Conservation (phyloP, 2,888 invertebrate genomes). For the Acleris literana region DNA sequence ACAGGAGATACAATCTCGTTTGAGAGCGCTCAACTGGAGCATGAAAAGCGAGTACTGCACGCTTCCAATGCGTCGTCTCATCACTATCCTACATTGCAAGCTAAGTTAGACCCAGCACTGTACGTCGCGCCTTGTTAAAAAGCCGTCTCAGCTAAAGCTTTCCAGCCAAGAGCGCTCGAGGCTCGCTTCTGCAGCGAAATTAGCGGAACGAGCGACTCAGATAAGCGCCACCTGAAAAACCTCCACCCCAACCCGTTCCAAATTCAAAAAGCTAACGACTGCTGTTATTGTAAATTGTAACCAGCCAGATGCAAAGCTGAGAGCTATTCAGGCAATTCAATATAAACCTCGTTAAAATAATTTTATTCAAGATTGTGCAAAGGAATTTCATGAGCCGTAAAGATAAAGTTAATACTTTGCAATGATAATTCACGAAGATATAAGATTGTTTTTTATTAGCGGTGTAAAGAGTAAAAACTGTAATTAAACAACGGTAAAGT, state of each 20-base stretch:
- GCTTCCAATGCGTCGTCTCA: no score
- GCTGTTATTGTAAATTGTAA: constrained; percentile 29
- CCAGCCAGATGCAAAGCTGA: constrained; percentile 17
- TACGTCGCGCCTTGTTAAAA: constrained; percentile 22
- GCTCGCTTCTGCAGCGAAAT: constrained; percentile 42
- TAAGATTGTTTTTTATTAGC: constrained; percentile 10
- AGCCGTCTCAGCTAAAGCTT: constrained; percentile 41
- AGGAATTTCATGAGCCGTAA: constrained; percentile 17
- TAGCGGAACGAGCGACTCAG: constrained; percentile 39
- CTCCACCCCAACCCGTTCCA: constrained; percentile 1
- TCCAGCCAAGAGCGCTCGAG: constrained; percentile 40
- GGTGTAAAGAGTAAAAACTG: constrained; percentile 7
- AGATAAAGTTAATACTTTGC: constrained; percentile 26
- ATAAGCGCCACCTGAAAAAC: constrained; percentile 33
- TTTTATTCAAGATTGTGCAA: constrained; percentile 26
- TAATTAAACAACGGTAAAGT: constrained; percentile 7
- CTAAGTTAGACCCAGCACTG: constrained; percentile 2
- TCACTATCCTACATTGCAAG: no score
- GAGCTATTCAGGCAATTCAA: constrained; percentile 18
- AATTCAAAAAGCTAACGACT: constrained; percentile 36
- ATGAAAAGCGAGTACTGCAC: background rate
- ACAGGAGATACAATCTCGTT: constrained; percentile 27
- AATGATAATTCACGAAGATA: constrained; percentile 18
- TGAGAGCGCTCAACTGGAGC: constrained; percentile 1
- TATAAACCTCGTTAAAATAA: constrained; percentile 34